Conservation (phyloP, 2,797 vertebrate genomes). For the Eleutherodactylus coqui region DNA sequence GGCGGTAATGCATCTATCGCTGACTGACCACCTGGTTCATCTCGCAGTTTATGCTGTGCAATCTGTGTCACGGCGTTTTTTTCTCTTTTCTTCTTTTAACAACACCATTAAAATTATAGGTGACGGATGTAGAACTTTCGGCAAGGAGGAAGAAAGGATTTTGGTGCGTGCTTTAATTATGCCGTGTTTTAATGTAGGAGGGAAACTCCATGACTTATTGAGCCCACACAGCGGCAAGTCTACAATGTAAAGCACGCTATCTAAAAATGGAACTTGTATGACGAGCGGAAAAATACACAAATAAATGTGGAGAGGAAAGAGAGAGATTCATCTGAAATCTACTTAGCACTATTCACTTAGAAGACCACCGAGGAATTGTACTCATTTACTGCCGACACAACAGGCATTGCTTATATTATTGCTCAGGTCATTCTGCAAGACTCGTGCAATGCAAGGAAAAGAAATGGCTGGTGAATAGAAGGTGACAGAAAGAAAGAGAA, state of each 20-base stretch:
- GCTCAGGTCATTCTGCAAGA: conserved; percentile 1
- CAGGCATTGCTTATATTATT: conserved; percentile 27
- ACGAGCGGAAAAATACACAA: conserved; percentile 30
- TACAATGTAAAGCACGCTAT: conserved; percentile 42
- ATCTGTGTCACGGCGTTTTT: conserved; percentile 26
- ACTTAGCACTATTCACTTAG: conserved; percentile 23
- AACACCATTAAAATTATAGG: conserved; percentile 50
- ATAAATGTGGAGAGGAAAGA: conserved; percentile 38
- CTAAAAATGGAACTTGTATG: conserved; percentile 34
- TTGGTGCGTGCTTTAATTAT: conserved; percentile 43
- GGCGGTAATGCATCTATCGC: conserved; percentile 46
- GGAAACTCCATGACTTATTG: conserved; percentile 46
- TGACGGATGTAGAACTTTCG: conserved; percentile 51
- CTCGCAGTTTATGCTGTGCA: conserved; percentile 45
- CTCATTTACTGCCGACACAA: conserved; percentile 11
- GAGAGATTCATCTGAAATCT: conserved; percentile 40
- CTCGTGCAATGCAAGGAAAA: neutral
- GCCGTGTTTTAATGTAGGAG: conserved; percentile 47
- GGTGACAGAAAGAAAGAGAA: neutral
- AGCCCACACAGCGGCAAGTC: conserved; percentile 46
- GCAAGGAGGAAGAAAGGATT: conserved; percentile 34
- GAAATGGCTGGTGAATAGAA: conserved; percentile 16
- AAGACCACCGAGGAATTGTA: conserved; percentile 20
- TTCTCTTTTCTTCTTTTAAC: conserved; percentile 19
- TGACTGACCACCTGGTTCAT: conserved; percentile 57